Base-by-base conservation (phyloP, 1,140 invertebrate genomes). In the Aphelinus atriplicis region DNA sequence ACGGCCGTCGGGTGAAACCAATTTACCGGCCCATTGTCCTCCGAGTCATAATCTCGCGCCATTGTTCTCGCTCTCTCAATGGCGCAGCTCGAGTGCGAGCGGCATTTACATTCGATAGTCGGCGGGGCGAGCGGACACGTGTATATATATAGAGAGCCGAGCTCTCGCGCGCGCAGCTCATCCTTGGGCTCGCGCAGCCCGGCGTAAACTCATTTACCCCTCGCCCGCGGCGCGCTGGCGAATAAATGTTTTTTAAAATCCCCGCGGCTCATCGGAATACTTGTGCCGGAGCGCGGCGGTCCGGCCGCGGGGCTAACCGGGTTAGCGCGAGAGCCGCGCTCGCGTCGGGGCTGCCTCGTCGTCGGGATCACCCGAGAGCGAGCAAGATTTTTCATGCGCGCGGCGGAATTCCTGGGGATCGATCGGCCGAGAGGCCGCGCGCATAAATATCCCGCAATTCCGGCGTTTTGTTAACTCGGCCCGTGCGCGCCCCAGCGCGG, bases 1-100 rank as follows among this genome's bases (percentile, higher is more conserved):
- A 7, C 9, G 55, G 26, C n/a, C 47, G 45, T n/a, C 10, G 26
- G 2, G 3, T 45, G 73, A 45, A 76, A 55, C 75, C 61, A 58
- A 77, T 75, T 75, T 53, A 6, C 10, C 61, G n/a, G 1, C 43
- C 26, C 65, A 76, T 64, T 73, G 26, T 73, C 61, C 42, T 53
- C 48, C 61, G 10, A 71, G 26, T 77, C 56, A 64, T 70, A 70
- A 79, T 79, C 63, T 58, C 42, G 9, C 0, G n/a, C n/a, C 7
- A 26, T 26, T 45, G 61, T 75, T 57, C 47, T 7, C 45, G 42
- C 7, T 4, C 42, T 5, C 26, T 26, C 26, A 0, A 26, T 26
- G 26, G 26, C 26, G 26, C 26, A 26, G 26, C 26, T 26, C 26
- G 26, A 26, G 26, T 26, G 45, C 55, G 10, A 7, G 10, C 67